A percentile compares a stretch with the other conserved stretches of the same genome.
Conservation (phyloP, 2,888 invertebrate genomes). For the Apantesis nais region DNA sequence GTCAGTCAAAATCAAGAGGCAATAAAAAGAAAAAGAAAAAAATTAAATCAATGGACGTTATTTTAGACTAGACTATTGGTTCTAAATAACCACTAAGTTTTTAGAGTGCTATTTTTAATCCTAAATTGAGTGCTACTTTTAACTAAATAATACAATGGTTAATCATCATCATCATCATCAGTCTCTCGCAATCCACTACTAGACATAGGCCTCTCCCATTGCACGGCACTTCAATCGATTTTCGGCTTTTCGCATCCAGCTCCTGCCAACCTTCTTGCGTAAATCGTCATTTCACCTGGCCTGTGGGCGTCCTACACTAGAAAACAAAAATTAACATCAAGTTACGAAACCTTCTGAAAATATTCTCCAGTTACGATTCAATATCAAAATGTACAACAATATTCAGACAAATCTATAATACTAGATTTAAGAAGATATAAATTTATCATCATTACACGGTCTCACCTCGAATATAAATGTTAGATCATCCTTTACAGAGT, state of each 20-base stretch:
- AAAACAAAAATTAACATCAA: conserved; percentile 20
- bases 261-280: too few relatives aligned
- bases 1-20: background rate
- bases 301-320: too few relatives aligned
- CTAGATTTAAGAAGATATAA: background rate
- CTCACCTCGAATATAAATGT: background rate
- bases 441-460: background rate
- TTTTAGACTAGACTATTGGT: background rate
- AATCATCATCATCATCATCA: too few relatives aligned
- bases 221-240: too few relatives aligned
- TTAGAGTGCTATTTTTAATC: conserved; percentile 36
- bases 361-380: background rate
- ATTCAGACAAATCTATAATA: background rate
- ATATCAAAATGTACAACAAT: background rate
- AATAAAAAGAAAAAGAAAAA: background rate
- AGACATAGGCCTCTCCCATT: too few relatives aligned
- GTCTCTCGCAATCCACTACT: too few relatives aligned
- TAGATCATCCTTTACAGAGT: background rate
- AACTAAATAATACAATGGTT: too few relatives aligned
- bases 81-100: conserved; percentile 18
- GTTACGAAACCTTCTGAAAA: conserved; percentile 3
- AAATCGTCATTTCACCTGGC: too few relatives aligned
- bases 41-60: conserved; percentile 8
- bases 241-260: too few relatives aligned
- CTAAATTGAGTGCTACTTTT: conserved; percentile 25